These are phyloP conservation scores for Morpho helenor DNA, from an alignment of 2,888 invertebrate genomes.

Conservation along the genomic window DNA sequence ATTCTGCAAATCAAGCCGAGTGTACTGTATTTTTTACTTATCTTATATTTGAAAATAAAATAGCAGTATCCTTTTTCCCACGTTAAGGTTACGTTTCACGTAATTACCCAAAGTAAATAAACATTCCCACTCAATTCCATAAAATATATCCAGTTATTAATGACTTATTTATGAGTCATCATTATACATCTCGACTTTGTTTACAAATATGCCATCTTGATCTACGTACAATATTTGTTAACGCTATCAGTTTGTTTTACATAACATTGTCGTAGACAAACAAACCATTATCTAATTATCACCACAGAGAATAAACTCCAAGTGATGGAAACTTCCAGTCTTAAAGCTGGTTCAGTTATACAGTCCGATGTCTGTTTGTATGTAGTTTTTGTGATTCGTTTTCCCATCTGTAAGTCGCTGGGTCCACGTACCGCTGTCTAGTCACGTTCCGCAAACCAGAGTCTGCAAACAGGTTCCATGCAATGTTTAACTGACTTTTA, in stretches of 20 bases:
- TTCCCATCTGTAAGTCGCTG: slow-evolving; percentile 40
- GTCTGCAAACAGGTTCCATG: slow-evolving; percentile 64
- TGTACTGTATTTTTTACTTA: too few species aligned
- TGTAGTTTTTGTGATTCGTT: slow-evolving; percentile 1
- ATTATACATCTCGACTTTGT: slow-evolving; percentile 8
- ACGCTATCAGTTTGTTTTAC: slow-evolving; percentile 6
- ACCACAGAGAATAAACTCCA: not conserved
- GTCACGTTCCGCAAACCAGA: slow-evolving; percentile 74
- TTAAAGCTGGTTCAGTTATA: not conserved
- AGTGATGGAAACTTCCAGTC: slow-evolving; percentile 7
- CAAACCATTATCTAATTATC: not conserved
- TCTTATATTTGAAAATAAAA: too few species aligned
- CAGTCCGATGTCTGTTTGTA: too few species aligned
- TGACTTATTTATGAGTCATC: slow-evolving; percentile 5
- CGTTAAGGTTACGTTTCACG: too few species aligned
- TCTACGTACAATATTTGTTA: slow-evolving; percentile 1
- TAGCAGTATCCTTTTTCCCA: too few species aligned
- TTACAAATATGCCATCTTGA: slow-evolving; percentile 14
- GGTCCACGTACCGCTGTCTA: slow-evolving; percentile 61
- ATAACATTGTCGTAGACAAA: not conserved
- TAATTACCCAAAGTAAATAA: too few species aligned
- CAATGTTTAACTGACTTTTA: slow-evolving; percentile 57
- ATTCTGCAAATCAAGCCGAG: too few species aligned
- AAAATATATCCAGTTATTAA: too few species aligned
- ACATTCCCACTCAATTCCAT: too few species aligned